Evolutionary conservation across 1,140 invertebrate genomes (phyloP).

Genomic region (Hyles vespertilio): DNA sequence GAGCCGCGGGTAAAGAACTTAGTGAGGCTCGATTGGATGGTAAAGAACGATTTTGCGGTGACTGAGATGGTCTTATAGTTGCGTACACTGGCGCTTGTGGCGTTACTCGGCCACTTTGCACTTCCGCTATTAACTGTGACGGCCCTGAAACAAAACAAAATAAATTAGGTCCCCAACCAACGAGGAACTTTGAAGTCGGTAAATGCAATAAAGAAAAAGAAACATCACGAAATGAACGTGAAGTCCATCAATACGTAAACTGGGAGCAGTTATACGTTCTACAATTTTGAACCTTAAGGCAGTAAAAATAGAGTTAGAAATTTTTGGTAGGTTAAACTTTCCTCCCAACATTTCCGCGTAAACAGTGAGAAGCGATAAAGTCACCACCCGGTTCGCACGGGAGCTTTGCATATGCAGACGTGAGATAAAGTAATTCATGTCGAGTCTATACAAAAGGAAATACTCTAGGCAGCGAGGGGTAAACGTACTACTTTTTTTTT

Average conservation of each 20-base stretch:
- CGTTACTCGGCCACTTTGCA: slow-evolving; percentile 49
- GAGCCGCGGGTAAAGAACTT: slow-evolving; percentile 42
- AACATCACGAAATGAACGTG: slow-evolving; percentile 12
- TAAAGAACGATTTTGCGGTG: slow-evolving; percentile 39
- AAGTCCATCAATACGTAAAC: slow-evolving; percentile 12
- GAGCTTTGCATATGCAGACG: slow-evolving; percentile 26
- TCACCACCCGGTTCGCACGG: slow-evolving; percentile 20
- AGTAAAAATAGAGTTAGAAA: background rate
- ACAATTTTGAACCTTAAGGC: background rate
- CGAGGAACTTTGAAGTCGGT: slow-evolving; percentile 2
- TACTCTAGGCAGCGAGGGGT: slow-evolving; percentile 21
- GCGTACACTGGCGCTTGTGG: slow-evolving; percentile 65
- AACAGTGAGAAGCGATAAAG: slow-evolving; percentile 27
- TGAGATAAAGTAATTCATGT: slow-evolving; percentile 31
- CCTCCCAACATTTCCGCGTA: slow-evolving; percentile 21
- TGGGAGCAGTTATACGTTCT: background rate
- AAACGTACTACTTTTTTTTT: slow-evolving; percentile 8
- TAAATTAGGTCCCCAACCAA: slow-evolving; percentile 6
- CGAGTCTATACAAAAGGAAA: slow-evolving; percentile 25
- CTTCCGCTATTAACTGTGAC: slow-evolving; percentile 61
- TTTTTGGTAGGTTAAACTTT: slow-evolving; percentile 4
- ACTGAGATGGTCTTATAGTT: slow-evolving; percentile 48
- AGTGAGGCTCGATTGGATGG: slow-evolving; percentile 45
- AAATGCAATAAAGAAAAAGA: slow-evolving; percentile 10
- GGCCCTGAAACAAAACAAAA: slow-evolving; percentile 62